Evolutionary conservation across 2,888 invertebrate genomes (phyloP), one percentile per base, ranked within the genome.

Genomic region (Drosophila aldrichi): DNA sequence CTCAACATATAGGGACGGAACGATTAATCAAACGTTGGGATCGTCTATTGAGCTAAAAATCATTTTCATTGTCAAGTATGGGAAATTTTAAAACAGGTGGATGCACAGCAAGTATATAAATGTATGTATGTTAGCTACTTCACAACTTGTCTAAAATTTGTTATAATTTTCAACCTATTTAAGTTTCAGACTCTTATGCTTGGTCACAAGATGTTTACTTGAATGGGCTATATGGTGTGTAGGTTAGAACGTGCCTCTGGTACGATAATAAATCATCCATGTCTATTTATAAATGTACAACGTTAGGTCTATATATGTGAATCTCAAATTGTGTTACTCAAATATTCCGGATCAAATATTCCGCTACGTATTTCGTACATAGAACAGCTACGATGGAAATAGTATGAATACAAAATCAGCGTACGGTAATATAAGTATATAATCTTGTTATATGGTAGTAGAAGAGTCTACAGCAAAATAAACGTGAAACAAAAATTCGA

Each of bases 141-240:
- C 20, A 67, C 16, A 49, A 54, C 52, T 67, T 67, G 16, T 41
- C 52, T 68, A 69, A 18, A 79, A 56, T 64, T 66, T 68, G 41
- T 62, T 77, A 52, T 54, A 62, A 51, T 77, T 72, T 74, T 79
- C 81, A 86, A 84, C 78, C 80, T 80, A 89, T 76, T 74, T 75
- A 89, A 77, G 70, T 89, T 49, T 88, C 86, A 86, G 86, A 86
- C 86, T 86, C 89, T 77, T 77, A 85, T 88, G 85, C 74, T 89
- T 86, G 89, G 86, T 86, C 86, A 80, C 88, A 88, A 82, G 78
- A 77, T 74, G 70, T 72, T 69, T 67, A 44, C 60, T 63, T 71
- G 25, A 56, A 65, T 72, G 61, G 51, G 38, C 32, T 49, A n/a
- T 40, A 40, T 60, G 41, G 51, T 64, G 58, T 69, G 60, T 51